Percentiles rank a stretch among this genome's conserved stretches.
phyloP scores from a whole-genome alignment of 2,113 vertebrate species.

The Etheostoma spectabile region DNA sequence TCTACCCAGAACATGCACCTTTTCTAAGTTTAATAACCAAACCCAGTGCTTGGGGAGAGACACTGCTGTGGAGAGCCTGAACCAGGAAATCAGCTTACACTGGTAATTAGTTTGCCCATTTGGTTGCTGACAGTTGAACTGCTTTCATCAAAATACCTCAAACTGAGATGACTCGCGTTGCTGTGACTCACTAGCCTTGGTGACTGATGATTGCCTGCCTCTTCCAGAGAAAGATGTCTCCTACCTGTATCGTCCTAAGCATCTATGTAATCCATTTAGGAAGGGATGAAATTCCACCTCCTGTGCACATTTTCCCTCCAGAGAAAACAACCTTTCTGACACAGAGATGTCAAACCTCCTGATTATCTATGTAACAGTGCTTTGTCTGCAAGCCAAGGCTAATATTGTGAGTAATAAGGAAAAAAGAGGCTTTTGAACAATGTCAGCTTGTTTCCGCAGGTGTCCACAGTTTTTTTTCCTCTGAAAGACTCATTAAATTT shows the following conservation, averaged over 20 bases:
- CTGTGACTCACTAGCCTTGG: constrained; percentile 22
- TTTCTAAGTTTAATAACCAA: constrained; percentile 78
- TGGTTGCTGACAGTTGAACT: constrained; percentile 71
- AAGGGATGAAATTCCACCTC: constrained; percentile 74
- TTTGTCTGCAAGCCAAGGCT: constrained; percentile 71
- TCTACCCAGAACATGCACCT: constrained; percentile 70
- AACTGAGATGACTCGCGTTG: constrained; percentile 22
- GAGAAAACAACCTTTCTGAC: constrained; percentile 67
- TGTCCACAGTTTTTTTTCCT: constrained; percentile 50
- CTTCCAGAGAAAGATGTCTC: constrained; percentile 57
- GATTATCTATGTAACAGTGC: constrained; percentile 72
- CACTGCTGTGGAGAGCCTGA: constrained; percentile 55
- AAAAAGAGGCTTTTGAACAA: constrained; percentile 69
- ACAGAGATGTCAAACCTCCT: constrained; percentile 73
- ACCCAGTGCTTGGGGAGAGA: constrained; percentile 49
- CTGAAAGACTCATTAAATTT: constrained; percentile 78
- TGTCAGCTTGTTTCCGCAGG: constrained; percentile 76
- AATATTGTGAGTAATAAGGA: constrained; percentile 70
- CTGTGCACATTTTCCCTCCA: constrained; percentile 50
- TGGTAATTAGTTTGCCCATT: constrained; percentile 77
- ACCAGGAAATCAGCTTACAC: constrained; percentile 79
- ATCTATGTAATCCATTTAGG: constrained; percentile 76
- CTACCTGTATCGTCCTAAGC: constrained; percentile 58
- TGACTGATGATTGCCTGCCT: constrained; percentile 45
- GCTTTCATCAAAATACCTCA: constrained; percentile 75